Conservation (phyloP, 2,113 vertebrate species). For the Etheostoma cragini region DNA sequence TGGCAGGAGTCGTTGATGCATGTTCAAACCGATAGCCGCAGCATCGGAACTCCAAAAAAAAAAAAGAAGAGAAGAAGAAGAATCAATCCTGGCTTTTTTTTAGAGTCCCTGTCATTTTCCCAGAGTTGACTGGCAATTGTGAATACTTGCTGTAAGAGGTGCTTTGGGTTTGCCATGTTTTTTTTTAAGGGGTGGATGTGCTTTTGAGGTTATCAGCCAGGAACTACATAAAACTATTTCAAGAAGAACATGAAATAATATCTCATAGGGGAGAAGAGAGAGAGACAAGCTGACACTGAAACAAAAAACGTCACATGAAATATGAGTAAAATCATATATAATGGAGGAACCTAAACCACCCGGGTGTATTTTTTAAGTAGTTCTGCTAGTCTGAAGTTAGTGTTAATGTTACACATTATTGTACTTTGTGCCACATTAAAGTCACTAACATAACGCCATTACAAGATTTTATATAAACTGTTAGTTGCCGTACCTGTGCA, state of each 20-base stretch:
- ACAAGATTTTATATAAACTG: background rate
- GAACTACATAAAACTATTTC: conserved; percentile 63
- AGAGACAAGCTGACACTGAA: conserved; percentile 15
- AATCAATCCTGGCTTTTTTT: conserved; percentile 60
- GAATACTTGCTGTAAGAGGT: conserved; percentile 70
- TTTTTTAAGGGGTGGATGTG: conserved; percentile 12
- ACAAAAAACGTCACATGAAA: conserved; percentile 41
- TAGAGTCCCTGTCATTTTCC: conserved; percentile 60
- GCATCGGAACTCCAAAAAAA: conserved; percentile 29
- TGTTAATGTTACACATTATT: background rate
- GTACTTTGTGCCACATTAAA: background rate
- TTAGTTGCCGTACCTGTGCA: background rate
- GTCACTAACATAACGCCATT: background rate
- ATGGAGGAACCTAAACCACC: background rate
- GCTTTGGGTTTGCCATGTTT: conserved; percentile 41
- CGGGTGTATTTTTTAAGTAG: background rate
- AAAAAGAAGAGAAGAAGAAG: background rate
- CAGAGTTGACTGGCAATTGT: conserved; percentile 65
- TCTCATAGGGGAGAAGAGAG: background rate
- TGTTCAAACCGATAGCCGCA: conserved; percentile 76
- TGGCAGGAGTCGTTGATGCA: conserved; percentile 66
- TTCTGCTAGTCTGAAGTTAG: background rate
- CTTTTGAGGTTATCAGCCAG: conserved; percentile 53
- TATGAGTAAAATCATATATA: conserved; percentile 16
- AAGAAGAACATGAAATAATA: conserved; percentile 52